Conservation (phyloP, 2,113 vertebrate species). For the Dunckerocampus dactyliophorus region DNA sequence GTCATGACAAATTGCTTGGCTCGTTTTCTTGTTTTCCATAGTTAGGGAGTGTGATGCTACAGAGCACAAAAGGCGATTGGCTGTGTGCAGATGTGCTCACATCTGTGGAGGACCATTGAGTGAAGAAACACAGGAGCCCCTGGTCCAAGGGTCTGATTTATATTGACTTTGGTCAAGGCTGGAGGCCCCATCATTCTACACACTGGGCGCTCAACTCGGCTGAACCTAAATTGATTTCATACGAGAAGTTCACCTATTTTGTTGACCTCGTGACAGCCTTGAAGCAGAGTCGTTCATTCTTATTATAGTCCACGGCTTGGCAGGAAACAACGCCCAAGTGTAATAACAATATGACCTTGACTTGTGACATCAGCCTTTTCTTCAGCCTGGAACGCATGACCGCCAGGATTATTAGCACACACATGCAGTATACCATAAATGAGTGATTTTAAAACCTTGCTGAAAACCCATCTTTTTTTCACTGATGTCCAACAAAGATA, state of each 20-base stretch:
- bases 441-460: too few species aligned
- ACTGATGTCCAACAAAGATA: not conserved
- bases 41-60: constrained; percentile 20
- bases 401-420: constrained; percentile 23
- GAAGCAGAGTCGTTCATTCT: constrained; percentile 48
- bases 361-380: constrained; percentile 23
- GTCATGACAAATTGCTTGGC: not conserved
- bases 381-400: constrained; percentile 24
- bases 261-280: constrained; percentile 37
- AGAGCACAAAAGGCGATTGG: not conserved
- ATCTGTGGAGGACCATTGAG: constrained; percentile 34
- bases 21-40: constrained; percentile 14
- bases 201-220: constrained; percentile 29
- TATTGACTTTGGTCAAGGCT: constrained; percentile 37
- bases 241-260: constrained; percentile 32
- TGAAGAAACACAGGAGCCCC: constrained; percentile 45
- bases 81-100: constrained; percentile 33
- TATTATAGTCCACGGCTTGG: constrained; percentile 20
- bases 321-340: constrained; percentile 19
- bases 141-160: constrained; percentile 51
- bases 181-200: constrained; percentile 33
- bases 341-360: constrained; percentile 60
- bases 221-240: constrained; percentile 41
- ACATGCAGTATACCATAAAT: not conserved
- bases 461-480: not conserved